Percentiles rank a stretch among this genome's conserved stretches.
These are phyloP conservation scores for Emys orbicularis DNA, from an alignment of 2,797 vertebrate species.

Conservation along the genomic window DNA sequence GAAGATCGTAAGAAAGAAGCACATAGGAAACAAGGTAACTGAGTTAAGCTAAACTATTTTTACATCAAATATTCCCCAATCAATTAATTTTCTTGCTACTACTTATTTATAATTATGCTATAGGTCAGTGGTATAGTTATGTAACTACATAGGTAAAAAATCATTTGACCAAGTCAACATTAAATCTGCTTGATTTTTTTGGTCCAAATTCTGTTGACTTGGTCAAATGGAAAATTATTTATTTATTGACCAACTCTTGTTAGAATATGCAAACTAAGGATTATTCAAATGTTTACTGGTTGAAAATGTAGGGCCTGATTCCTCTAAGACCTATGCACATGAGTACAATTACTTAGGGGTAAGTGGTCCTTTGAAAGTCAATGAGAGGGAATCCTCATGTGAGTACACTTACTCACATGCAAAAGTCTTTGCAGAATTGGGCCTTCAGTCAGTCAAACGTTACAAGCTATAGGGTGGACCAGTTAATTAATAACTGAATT, in stretches of 20 bases:
- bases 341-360: neutral
- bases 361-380: neutral
- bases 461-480: constrained; percentile 66
- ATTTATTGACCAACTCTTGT: neutral
- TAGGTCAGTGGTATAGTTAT: neutral
- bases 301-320: neutral
- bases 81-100: constrained; percentile 31
- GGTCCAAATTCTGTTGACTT: neutral
- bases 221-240: neutral
- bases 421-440: neutral
- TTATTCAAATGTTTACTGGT: constrained; percentile 26
- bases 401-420: neutral
- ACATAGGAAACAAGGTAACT: constrained; percentile 32
- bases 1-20: neutral
- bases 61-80: neutral
- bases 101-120: constrained; percentile 36
- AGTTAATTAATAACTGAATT: constrained; percentile 70
- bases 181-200: neutral
- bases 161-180: neutral
- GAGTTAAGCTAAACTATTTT: constrained; percentile 1
- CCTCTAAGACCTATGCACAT: neutral
- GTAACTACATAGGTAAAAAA: neutral
- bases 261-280: constrained; percentile 34
- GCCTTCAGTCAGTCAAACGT: constrained; percentile 27
- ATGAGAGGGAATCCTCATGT: accelerated